phyloP scores from a whole-genome alignment of 2,113 vertebrate genomes.

The Labeo rohita region DNA sequence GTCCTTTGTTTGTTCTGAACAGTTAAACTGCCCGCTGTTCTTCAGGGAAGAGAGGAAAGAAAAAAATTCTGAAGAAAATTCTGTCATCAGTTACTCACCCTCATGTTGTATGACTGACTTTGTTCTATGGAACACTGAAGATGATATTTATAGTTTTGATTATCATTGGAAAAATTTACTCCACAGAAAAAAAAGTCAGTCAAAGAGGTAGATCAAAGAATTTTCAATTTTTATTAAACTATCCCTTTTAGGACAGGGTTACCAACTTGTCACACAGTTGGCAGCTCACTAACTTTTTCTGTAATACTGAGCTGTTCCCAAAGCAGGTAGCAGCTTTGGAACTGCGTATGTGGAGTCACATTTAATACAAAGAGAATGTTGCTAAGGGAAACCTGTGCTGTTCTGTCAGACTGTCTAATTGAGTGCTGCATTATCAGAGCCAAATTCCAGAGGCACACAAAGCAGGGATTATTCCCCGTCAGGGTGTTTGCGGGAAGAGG shows the following conservation, averaged over 20 bases:
- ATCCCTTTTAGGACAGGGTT: background rate
- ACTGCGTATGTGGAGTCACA: constrained; percentile 6
- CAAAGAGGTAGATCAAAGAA: background rate
- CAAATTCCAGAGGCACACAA: constrained; percentile 55
- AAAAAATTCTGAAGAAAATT: no score
- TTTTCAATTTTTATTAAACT: background rate
- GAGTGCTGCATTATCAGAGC: constrained; percentile 51
- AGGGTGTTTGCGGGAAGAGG: constrained; percentile 25
- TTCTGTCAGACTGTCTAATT: constrained; percentile 38
- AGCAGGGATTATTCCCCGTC: constrained; percentile 54
- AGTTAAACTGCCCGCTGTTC: no score
- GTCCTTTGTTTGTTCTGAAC: no score
- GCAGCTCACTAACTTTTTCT: background rate
- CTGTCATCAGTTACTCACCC: background rate
- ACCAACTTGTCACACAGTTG: background rate
- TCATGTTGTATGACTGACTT: background rate
- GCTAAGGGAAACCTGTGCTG: constrained; percentile 45
- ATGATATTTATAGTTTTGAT: background rate
- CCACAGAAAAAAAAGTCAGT: background rate
- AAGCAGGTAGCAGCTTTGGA: background rate
- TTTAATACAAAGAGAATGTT: constrained; percentile 41
- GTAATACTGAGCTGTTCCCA: background rate
- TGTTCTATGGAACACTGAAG: background rate
- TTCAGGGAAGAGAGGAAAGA: no score
- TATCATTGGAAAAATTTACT: background rate